These are phyloP conservation scores for Thereuonema tuberculata DNA, from an alignment of 1,140 invertebrate species.

Conservation along the genomic window DNA sequence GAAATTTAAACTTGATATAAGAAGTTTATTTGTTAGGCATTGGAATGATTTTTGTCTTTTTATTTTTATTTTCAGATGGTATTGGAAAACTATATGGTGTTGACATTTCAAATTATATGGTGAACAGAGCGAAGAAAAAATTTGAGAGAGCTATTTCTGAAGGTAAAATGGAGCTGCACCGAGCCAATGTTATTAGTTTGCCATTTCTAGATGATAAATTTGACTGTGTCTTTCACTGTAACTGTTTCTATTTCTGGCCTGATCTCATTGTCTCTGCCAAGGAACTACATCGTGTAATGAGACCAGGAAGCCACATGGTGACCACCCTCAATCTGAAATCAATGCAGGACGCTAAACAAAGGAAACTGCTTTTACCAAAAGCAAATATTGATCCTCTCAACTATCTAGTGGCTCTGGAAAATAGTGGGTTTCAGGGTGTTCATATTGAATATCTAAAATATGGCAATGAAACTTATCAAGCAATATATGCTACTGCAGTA, in stretches of 20 bases:
- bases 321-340: neutral
- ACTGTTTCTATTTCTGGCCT: slow-evolving; percentile 6
- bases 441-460: slow-evolving; percentile 2
- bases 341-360: neutral
- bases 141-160: neutral
- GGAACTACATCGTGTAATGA: slow-evolving; percentile 1
- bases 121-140: neutral
- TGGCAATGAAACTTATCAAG: neutral
- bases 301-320: neutral
- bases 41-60: neutral
- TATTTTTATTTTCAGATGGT: slow-evolving; percentile 1
- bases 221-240: slow-evolving; percentile 5
- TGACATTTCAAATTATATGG: neutral
- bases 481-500: slow-evolving; percentile 1
- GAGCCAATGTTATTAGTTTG: neutral
- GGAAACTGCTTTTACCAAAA: neutral
- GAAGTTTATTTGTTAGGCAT: too few species aligned
- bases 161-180: neutral
- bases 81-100: neutral
- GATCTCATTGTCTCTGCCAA: neutral
- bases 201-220: neutral
- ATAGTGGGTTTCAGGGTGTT: neutral
- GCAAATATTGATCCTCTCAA: neutral
- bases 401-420: neutral
- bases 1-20: too few species aligned